Percentiles rank a stretch among this genome's conserved stretches.
Evolutionary conservation across 2,113 vertebrate species (phyloP).

Genomic region (Mola mola): DNA sequence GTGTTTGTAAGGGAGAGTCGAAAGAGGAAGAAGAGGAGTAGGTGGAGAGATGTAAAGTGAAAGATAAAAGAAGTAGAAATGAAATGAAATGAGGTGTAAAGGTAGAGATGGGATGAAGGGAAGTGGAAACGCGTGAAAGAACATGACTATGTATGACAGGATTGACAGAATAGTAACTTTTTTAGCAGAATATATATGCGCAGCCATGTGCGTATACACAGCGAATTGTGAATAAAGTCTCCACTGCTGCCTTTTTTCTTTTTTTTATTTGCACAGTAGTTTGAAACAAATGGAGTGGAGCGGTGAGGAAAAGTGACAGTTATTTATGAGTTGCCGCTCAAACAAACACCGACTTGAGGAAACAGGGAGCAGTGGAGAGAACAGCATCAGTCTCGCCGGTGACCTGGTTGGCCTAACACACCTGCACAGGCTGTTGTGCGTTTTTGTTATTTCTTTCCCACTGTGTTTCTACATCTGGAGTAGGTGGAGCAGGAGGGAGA

Average conservation of each 20-base stretch:
- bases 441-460: slow-evolving; percentile 17
- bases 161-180: slow-evolving; percentile 61
- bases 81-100: slow-evolving; percentile 61
- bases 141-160: slow-evolving; percentile 44
- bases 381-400: slow-evolving; percentile 33
- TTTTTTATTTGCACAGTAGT: slow-evolving; percentile 37
- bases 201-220: slow-evolving; percentile 11
- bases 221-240: slow-evolving; percentile 8
- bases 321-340: slow-evolving; percentile 65
- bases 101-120: slow-evolving; percentile 49
- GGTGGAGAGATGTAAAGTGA: neutral
- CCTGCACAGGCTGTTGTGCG: slow-evolving; percentile 32
- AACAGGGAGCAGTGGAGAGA: slow-evolving; percentile 34
- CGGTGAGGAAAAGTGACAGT: slow-evolving; percentile 54
- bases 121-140: slow-evolving; percentile 43
- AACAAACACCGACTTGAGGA: slow-evolving; percentile 57
- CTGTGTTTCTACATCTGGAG: slow-evolving; percentile 20
- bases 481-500: slow-evolving; percentile 12
- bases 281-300: slow-evolving; percentile 59
- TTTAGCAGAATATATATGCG: slow-evolving; percentile 33
- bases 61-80: slow-evolving; percentile 22
- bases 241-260: slow-evolving; percentile 10
- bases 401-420: slow-evolving; percentile 38
- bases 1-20: slow-evolving; percentile 56
- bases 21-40: slow-evolving; percentile 11